Conservation (phyloP, 2,113 vertebrate species). For the Suncus etruscus region DNA sequence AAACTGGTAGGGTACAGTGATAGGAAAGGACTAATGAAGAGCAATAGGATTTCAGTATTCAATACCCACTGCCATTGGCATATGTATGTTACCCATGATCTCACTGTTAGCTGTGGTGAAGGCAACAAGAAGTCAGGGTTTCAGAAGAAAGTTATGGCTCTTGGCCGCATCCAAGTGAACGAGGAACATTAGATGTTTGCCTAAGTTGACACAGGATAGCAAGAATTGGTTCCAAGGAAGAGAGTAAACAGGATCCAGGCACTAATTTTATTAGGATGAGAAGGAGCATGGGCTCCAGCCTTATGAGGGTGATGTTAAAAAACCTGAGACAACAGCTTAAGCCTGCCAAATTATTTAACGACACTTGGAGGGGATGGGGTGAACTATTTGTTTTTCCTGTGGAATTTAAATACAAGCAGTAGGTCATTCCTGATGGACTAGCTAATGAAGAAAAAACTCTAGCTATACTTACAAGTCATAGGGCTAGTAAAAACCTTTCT, state of each 20-base stretch:
- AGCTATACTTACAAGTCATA: too few species aligned
- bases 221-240: background rate
- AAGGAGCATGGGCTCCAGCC: background rate
- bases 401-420: background rate
- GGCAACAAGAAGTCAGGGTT: background rate
- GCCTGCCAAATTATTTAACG: too few species aligned
- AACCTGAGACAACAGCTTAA: background rate
- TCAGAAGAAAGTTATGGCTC: background rate
- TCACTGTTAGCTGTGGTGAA: background rate
- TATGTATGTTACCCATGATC: background rate
- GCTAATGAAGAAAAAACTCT: background rate
- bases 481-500: background rate
- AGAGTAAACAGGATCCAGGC: background rate
- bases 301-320: background rate
- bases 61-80: background rate
- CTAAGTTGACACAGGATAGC: background rate
- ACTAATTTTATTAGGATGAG: background rate
- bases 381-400: background rate
- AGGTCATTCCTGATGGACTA: background rate
- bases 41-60: background rate
- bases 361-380: background rate
- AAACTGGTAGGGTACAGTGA: background rate
- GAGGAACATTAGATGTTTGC: conserved; percentile 21
- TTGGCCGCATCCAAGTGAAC: background rate
- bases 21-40: background rate